Conservation (phyloP, 1,140 invertebrate species). For the Teleopsis dalmanni region DNA sequence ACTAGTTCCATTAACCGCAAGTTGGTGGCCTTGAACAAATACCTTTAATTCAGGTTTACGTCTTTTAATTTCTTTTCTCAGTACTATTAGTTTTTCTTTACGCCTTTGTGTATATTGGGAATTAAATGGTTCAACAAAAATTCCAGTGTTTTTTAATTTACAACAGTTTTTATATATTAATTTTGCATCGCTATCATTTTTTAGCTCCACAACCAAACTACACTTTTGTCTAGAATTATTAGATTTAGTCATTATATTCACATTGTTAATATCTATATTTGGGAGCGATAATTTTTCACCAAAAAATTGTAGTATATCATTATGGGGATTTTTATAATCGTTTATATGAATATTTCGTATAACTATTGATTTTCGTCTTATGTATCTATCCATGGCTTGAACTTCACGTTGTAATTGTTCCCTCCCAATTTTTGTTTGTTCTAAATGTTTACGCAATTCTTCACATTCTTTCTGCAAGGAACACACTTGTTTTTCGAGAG, state of each 20-base stretch:
- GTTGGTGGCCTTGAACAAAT: slow-evolving; percentile 4
- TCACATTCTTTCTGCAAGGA: slow-evolving; percentile 5
- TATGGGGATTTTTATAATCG: neutral
- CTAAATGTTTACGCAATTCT: neutral
- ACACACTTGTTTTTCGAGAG: slow-evolving; percentile 1
- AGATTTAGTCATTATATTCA: neutral
- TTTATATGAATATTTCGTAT: slow-evolving; percentile 7
- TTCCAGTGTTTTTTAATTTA: slow-evolving; percentile 11
- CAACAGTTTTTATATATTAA: slow-evolving; percentile 1
- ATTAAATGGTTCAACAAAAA: slow-evolving; percentile 8
- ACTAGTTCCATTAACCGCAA: slow-evolving; percentile 3
- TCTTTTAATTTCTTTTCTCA: slow-evolving; percentile 8
- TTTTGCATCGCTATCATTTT: slow-evolving; percentile 1
- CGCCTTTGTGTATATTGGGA: slow-evolving; percentile 6
- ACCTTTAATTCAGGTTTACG: slow-evolving; percentile 7
- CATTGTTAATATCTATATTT: neutral
- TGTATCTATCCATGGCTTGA: slow-evolving; percentile 2
- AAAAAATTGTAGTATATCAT: too few relatives aligned
- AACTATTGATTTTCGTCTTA: slow-evolving; percentile 8
- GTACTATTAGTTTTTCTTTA: slow-evolving; percentile 11
- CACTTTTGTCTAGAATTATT: too few relatives aligned
- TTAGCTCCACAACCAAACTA: neutral
- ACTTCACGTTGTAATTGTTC: slow-evolving; percentile 9
- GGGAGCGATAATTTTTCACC: slow-evolving; percentile 5
- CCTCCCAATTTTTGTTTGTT: slow-evolving; percentile 4